Evolutionary conservation across 2,797 vertebrate species (phyloP).

Genomic region (Peromyscus aztecus): DNA sequence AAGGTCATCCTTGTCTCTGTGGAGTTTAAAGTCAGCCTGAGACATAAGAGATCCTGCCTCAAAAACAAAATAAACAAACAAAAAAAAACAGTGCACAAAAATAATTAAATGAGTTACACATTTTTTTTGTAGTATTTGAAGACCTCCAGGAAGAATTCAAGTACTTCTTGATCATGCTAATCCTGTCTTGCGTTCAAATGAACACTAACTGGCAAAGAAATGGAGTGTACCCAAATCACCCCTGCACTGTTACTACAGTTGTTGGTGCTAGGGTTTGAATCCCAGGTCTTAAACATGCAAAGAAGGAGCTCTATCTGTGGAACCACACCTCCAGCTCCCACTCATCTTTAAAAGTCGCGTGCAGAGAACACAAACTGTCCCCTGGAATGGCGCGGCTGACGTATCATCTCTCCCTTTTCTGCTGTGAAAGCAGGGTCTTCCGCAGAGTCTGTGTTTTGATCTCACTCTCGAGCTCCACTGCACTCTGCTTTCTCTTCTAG

Average conservation of each 20-base stretch:
- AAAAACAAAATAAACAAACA: too few relatives aligned
- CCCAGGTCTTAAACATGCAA: neutral
- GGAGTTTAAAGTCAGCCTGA: neutral
- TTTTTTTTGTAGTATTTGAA: conserved; percentile 10
- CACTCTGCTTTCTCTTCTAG: conserved; percentile 85
- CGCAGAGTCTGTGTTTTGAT: conserved; percentile 85
- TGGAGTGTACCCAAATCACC: neutral
- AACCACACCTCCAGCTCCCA: neutral
- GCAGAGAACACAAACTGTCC: conserved; percentile 73
- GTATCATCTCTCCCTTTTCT: conserved; percentile 30
- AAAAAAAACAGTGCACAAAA: neutral
- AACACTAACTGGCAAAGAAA: conserved; percentile 39
- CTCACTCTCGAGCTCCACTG: conserved; percentile 83
- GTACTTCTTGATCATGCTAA: neutral
- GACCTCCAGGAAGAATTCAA: conserved; percentile 14
- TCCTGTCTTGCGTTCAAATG: conserved; percentile 25
- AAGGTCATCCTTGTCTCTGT: neutral
- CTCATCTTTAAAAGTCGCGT: conserved; percentile 76
- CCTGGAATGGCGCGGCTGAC: conserved; percentile 74
- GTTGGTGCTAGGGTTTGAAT: neutral
- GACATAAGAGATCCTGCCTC: neutral
- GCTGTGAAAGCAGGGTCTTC: conserved; percentile 80
- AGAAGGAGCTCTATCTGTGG: neutral
- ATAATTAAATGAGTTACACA: neutral
- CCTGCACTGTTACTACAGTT: neutral